Conservation (phyloP, 37 sponge, comb jelly and placozoan genomes). For the Cliona cf. orientalis region DNA sequence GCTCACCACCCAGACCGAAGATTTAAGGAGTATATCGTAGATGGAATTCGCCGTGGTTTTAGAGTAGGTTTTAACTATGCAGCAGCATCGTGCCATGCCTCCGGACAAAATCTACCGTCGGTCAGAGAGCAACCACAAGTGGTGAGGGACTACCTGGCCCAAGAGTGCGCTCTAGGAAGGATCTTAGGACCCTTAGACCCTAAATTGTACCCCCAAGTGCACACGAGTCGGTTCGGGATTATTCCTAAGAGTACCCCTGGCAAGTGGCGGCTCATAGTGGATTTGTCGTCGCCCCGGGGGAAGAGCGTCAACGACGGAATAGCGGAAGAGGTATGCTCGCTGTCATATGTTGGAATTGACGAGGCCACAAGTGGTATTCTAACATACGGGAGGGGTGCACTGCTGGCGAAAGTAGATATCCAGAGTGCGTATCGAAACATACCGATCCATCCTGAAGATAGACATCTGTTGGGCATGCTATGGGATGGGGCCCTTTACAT, state of each 20-base stretch:
- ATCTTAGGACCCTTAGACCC: too few relatives aligned
- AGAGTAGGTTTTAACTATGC: neutral
- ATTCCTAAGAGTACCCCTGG: slow-evolving; percentile 2
- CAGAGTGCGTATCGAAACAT: too few relatives aligned
- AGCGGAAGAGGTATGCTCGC: too few relatives aligned
- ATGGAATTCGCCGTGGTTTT: neutral
- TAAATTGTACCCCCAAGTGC: neutral
- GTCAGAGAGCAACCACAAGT: neutral
- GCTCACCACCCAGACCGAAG: neutral
- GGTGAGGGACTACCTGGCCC: neutral
- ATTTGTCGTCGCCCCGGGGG: slow-evolving; percentile 2
- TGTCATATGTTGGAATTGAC: too few relatives aligned
- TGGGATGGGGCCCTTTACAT: too few relatives aligned
- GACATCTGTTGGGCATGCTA: too few relatives aligned
- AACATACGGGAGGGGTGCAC: too few relatives aligned
- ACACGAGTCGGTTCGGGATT: neutral
- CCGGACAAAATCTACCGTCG: neutral
- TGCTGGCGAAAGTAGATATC: too few relatives aligned
- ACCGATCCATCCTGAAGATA: too few relatives aligned
- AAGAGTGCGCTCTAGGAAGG: neutral
- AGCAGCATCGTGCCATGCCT: neutral
- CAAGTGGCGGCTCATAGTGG: slow-evolving; percentile 7
- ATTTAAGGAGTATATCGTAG: neutral
- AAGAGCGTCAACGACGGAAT: slow-evolving; percentile 8
- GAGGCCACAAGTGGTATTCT: too few relatives aligned